Base-by-base conservation (phyloP, 1,140 invertebrate genomes). In the Choristoneura fumiferana region DNA sequence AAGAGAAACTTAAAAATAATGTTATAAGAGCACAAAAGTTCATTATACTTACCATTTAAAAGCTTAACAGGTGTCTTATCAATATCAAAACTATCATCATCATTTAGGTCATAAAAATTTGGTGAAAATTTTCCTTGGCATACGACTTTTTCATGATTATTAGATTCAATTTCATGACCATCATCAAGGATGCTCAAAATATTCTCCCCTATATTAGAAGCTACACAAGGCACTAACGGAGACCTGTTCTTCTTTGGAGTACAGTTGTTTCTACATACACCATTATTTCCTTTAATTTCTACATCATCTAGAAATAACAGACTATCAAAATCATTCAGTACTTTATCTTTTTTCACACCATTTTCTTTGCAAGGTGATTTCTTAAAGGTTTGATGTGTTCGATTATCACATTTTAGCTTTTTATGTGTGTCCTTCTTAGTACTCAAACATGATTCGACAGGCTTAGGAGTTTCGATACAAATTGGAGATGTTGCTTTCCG, bases 401-500 rank as follows among this genome's bases (percentile, higher is more conserved):
- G n/a, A 0, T 15, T 54, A 8, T 18, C 33, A 54, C 33, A 33
- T 36, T 54, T 36, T 8, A 36, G 13, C 9, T 35, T 54, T 53
- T 54, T 54, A 15, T 4, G 34, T 22, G 12, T 22, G 12, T 29
- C 18, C 3, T n/a, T 49, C n/a, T 6, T 8, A n/a, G n/a, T n/a
- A 10, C 0, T 8, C 1, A 14, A 22, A 18, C 43, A 35, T 36
- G 8, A 9, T 54, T 17, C 10, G 9, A 12, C 8, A 36, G 12
- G 34, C 34, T 34, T 29, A 5, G 43, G 0, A 1, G 43, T 12
- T n/a, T 49, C 43, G 10, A 49, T 1, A 8, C 10, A 9, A 17
- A 57, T 10, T 6, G 58, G 63, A 6, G 65, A 67, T 4, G 52
- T 58, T 8, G 58, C 71, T 38, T 70, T 73, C 9, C 67, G 55